Base-by-base conservation (phyloP, 2,888 invertebrate species). In the Eurytoma adleriae region DNA sequence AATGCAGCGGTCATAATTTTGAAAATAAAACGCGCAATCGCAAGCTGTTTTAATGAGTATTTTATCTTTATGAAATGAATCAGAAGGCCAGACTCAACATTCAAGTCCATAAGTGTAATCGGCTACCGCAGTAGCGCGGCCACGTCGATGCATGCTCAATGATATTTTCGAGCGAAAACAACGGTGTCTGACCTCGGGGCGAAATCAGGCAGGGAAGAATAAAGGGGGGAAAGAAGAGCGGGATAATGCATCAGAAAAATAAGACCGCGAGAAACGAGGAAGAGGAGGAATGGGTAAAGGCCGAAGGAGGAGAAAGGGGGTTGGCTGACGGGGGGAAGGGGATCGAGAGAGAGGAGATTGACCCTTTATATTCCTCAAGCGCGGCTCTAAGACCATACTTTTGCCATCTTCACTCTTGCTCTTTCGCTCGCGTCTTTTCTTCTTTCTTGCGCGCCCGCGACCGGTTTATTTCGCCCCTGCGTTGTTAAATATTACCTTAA, bases 381-480 rank as follows among this genome's bases (percentile, higher is more conserved):
- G 61, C 20, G 48, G 54, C 62, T 62, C 20, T 54, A 64, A 24
- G 54, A 20, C 64, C 24, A 61, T 40, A 61, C 70, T 64, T 68
- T 74, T 48, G 73, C 68, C 14, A 72, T 78, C 24, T 40, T 56
- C 50, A 64, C 48, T 48, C 62, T 76, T 52, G 62, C 52, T 77
- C 62, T 54, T 24, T 62, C 52, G 50, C 40, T 20, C 52, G 62
- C 70, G 18, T 67, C 66, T 72, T 18, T 24, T 40, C 67, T 50
- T 70, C 56, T 66, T 70, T 59, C 67, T 56, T n/a, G n/a, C 70
- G 24, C 81, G 76, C 81, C 86, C 86, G 87, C 88, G 89, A 89
- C 89, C 89, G 88, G 89, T 89, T 89, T 89, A 86, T 87, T 88
- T 89, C 87, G 88, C 86, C 88, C 87, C 85, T 1, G 86, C 86